Evolutionary conservation across 2,113 vertebrate genomes (phyloP).

Genomic region (Sander vitreus): DNA sequence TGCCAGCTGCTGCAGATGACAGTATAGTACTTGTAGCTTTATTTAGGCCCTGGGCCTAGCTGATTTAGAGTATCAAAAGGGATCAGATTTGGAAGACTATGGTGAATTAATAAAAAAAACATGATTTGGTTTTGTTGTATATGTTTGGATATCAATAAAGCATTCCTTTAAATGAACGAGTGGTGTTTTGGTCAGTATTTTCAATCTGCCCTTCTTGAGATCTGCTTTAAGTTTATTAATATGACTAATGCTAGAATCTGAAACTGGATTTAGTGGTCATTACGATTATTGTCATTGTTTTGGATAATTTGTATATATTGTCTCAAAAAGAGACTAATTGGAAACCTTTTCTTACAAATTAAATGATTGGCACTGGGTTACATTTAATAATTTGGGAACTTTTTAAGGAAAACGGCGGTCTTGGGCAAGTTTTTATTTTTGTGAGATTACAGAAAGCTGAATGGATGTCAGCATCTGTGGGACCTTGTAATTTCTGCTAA

Average conservation of each 20-base stretch:
- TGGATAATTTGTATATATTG: too few species aligned
- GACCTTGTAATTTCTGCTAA: too few species aligned
- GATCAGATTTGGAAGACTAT: conserved; percentile 63
- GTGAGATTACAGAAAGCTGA: too few species aligned
- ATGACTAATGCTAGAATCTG: not conserved
- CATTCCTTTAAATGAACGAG: conserved; percentile 82
- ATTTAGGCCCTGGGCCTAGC: conserved; percentile 50
- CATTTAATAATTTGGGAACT: too few species aligned
- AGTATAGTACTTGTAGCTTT: conserved; percentile 48
- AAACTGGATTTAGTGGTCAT: not conserved
- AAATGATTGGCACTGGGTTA: too few species aligned
- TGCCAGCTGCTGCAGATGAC: conserved; percentile 32
- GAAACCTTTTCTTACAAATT: too few species aligned
- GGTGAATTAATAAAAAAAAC: conserved; percentile 48
- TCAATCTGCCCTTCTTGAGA: not conserved
- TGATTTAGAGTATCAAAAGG: conserved; percentile 64
- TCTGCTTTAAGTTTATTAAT: not conserved
- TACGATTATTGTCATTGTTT: too few species aligned
- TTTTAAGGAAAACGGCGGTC: too few species aligned
- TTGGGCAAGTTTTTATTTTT: too few species aligned
- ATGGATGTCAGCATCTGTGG: too few species aligned
- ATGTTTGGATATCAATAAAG: conserved; percentile 86
- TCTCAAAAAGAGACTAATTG: too few species aligned
- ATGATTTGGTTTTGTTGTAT: conserved; percentile 73
- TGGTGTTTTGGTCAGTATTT: not conserved